Conservation (phyloP, 2,113 vertebrate genomes). For the Macrotis lagotis region DNA sequence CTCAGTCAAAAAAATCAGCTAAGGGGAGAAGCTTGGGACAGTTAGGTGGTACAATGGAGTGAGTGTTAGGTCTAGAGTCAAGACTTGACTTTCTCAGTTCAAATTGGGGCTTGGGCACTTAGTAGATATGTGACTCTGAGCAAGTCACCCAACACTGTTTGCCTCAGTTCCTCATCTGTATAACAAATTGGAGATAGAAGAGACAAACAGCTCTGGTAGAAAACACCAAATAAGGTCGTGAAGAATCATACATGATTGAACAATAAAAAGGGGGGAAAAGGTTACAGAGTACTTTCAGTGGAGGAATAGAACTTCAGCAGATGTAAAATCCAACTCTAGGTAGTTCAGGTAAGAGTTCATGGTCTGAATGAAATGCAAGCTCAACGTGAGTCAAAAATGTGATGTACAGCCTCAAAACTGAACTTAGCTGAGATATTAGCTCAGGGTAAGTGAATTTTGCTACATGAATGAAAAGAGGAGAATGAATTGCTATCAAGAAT, state of each 20-base stretch:
- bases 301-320: no score
- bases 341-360: no score
- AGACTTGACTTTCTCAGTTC: background rate
- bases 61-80: background rate
- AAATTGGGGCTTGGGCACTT: background rate
- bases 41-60: background rate
- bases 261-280: no score
- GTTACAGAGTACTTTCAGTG: no score
- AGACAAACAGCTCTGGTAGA: background rate
- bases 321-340: no score
- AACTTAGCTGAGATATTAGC: no score
- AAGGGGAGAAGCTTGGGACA: background rate
- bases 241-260: background rate
- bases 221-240: background rate
- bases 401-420: no score
- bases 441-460: no score
- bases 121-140: background rate
- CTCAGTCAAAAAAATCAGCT: background rate
- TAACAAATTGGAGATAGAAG: background rate
- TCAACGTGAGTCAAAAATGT: no score
- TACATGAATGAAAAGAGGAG: no score
- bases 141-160: background rate
- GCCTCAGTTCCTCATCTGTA: background rate
- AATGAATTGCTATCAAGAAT: no score
- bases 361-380: no score